A percentile compares a stretch with the other conserved stretches of the same genome.
Conservation (phyloP, 2,888 invertebrate species). For the Operophtera brumata region DNA sequence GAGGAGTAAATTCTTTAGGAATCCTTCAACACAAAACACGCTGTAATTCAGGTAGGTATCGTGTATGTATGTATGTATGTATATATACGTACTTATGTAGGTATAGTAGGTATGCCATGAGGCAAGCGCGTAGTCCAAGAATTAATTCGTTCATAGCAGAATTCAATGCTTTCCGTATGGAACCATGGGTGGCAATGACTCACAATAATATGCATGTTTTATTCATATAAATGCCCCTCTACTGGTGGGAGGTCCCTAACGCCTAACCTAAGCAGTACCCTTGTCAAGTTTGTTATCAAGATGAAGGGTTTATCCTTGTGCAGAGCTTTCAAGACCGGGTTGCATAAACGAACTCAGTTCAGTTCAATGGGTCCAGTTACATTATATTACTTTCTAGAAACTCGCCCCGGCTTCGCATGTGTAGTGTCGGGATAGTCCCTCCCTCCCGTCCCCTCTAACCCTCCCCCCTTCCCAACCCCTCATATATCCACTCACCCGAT, state of each 20-base stretch:
- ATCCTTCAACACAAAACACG: too few relatives aligned
- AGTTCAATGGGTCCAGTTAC: neutral
- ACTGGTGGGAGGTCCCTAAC: conserved; percentile 1
- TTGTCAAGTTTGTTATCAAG: conserved; percentile 8
- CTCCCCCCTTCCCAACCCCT: too few relatives aligned
- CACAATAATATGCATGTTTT: conserved; percentile 6
- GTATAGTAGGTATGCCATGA: too few relatives aligned
- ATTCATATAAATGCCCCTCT: conserved; percentile 1
- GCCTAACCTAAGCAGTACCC: neutral
- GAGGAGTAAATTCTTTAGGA: neutral
- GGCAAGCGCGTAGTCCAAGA: neutral
- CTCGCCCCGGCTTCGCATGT: too few relatives aligned
- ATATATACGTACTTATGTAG: too few relatives aligned
- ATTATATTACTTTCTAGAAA: conserved; percentile 1
- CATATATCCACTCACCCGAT: too few relatives aligned
- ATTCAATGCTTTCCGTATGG: too few relatives aligned
- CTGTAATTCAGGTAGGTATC: too few relatives aligned
- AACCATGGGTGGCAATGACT: conserved; percentile 1
- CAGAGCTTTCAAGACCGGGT: neutral
- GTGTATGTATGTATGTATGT: too few relatives aligned
- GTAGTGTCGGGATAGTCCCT: too few relatives aligned
- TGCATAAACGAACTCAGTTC: conserved; percentile 3
- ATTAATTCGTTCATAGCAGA: neutral
- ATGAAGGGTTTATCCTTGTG: conserved; percentile 6
- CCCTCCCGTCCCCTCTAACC: too few relatives aligned